Evolutionary conservation across 2,888 invertebrate genomes (phyloP), one percentile per base, ranked within the genome.

Genomic region (Acanthosepion esculentum): DNA sequence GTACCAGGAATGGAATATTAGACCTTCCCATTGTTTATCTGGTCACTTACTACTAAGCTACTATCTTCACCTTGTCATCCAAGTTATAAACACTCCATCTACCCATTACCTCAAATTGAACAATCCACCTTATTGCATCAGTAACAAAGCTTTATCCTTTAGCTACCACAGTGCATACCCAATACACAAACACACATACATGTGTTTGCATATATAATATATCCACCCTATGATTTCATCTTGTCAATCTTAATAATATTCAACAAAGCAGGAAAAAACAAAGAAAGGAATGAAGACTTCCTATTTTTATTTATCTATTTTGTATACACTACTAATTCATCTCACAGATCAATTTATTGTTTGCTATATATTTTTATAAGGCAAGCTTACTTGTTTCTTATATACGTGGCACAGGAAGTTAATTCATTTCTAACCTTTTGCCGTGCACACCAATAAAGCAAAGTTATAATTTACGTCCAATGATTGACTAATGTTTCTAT

Each of bases 211-310:
- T n/a, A n/a, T 78, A 78, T 23, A 33, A 78, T 15, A 78, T 78
- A 78, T 78, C 78, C 78, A 78, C 78, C 78, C 78, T 78, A 78
- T 78, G n/a, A 78, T 78, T 78, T 78, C 78, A 78, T 78, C 78
- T 78, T 78, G 78, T 78, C 78, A 78, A 78, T 78, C 78, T 78
- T 78, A 78, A 78, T 15, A 78, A 78, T 78, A 78, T 78, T 78
- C n/a, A 78, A 78, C n/a, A 78, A 78, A 78, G 15, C 78, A 78
- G 10, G n/a, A n/a, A 33, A 12, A 78, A 78, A n/a, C 8, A 8
- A n/a, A 78, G 10, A 78, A n/a, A 78, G 78, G n/a, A 78, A 78
- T 10, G n/a, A 78, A 78, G 78, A 78, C 78, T 78, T 78, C 78
- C 33, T 78, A 78, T 78, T 78, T 78, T 78, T 78, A 78, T 78